phyloP scores from a whole-genome alignment of 2,797 vertebrate species.

The Eulemur rubriventer region DNA sequence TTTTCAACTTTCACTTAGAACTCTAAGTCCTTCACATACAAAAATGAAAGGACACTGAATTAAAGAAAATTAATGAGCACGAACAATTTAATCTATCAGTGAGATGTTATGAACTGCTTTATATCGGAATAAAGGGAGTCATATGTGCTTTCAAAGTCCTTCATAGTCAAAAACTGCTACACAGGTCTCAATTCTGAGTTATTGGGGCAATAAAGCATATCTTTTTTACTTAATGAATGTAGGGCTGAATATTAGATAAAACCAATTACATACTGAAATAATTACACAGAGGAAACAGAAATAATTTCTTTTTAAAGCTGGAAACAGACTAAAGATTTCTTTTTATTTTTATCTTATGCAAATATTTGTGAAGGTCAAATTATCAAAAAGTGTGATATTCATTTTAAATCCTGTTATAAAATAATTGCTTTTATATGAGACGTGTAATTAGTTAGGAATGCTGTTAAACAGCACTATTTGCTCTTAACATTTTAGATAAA shows the following conservation, averaged over 20 bases:
- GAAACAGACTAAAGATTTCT: neutral
- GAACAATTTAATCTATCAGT: slow-evolving; percentile 47
- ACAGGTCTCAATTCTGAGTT: neutral
- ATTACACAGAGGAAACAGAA: neutral
- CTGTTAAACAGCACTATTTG: neutral
- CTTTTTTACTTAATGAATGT: neutral
- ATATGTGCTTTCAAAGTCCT: slow-evolving; percentile 36
- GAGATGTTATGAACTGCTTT: neutral
- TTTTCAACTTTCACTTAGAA: neutral
- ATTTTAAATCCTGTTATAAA: slow-evolving; percentile 11
- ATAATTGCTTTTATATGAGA: neutral
- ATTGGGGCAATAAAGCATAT: neutral
- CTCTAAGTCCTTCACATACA: neutral
- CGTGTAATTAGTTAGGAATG: neutral
- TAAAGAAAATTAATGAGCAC: slow-evolving; percentile 45
- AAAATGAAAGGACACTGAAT: neutral
- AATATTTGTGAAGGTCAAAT: slow-evolving; percentile 45
- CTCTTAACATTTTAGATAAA: slow-evolving; percentile 6
- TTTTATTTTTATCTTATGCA: slow-evolving; percentile 16
- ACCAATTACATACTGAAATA: neutral
- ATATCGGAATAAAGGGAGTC: slow-evolving; percentile 1
- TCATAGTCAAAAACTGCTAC: neutral
- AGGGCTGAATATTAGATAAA: neutral
- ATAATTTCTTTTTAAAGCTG: neutral
- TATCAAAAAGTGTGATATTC: neutral